Base-by-base conservation (phyloP, 1,140 invertebrate species). In the Zaprionus ornatus region DNA sequence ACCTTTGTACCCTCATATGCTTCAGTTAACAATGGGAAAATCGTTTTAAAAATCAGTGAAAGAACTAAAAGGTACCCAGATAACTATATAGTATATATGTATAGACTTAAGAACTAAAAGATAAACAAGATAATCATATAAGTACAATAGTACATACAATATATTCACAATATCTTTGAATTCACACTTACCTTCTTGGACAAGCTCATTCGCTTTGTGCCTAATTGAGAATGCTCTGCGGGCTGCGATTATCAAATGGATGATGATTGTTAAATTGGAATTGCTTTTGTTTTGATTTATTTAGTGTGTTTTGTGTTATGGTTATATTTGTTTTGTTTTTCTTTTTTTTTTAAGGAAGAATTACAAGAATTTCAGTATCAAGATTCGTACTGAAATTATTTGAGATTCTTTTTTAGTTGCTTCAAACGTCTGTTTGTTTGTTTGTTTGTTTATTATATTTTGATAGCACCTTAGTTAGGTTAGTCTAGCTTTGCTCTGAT, bases 171-270 rank as follows among this genome's bases (percentile, higher is more conserved):
- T 37, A 9, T 1, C 9, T 66, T 67, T 12, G 4, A 19, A 23
- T 12, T 68, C 9, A 66, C 48, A 69, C 82, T 84, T 84, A 84
- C 82, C 82, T 84, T 85, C 62, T 77, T 70, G 35, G 65, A 77
- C 50, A 77, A 81, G 82, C 82, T 70, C 74, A 74, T 71, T 50
- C 72, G 78, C 80, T 72, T 80, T 67, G 45, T 65, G 59, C 40
- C 75, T 69, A 54, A 74, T 73, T 32, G 62, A 66, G 72, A 59
- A 55, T 55, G 56, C 32, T 45, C 42, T 77, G 65, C 79, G 45
- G 70, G 57, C 84, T 83, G 84, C 66, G 82, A 62, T 79, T 74
- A 60, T 65, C 57, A 19, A 19, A 72, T 77, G 15, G 37, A 63
- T 81, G 62, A 57, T 59, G 17, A 52, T 73, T 69, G 40, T 65